Percentiles rank a stretch among this genome's conserved stretches.
Conservation (phyloP, 2,888 invertebrate species). For the Lissocephala sabroskyi region DNA sequence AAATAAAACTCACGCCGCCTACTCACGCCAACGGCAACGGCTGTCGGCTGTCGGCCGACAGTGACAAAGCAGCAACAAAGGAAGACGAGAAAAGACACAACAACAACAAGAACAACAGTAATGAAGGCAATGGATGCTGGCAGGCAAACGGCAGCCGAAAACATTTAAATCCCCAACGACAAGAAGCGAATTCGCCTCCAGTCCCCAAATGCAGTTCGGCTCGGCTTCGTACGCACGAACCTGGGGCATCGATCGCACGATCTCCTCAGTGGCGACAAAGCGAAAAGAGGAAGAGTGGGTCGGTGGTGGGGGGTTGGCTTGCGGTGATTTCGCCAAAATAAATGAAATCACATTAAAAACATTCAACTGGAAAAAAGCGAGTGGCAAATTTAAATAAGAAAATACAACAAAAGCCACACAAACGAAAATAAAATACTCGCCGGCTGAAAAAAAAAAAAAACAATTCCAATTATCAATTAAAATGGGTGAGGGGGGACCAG, state of each 20-base stretch:
- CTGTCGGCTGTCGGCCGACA: constrained; percentile 21
- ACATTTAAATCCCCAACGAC: constrained; percentile 66
- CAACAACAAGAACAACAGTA: constrained; percentile 6
- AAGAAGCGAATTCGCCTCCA: constrained; percentile 15
- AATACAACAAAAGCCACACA: constrained; percentile 23
- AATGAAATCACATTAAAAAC: constrained; percentile 14
- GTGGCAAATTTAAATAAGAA: constrained; percentile 1
- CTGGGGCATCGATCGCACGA: no score
- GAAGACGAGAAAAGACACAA: neutral
- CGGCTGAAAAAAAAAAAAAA: constrained; percentile 59
- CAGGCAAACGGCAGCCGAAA: constrained; percentile 60
- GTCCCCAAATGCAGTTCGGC: no score
- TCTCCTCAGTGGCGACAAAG: no score
- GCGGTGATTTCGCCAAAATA: constrained; percentile 26
- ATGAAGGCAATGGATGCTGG: no score
- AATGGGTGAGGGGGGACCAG: no score
- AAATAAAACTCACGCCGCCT: constrained; percentile 64
- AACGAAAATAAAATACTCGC: constrained; percentile 50
- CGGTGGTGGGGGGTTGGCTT: constrained; percentile 24
- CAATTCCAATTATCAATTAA: constrained; percentile 67
- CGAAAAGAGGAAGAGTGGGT: no score
- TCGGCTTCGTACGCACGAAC: no score
- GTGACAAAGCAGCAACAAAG: constrained; percentile 15
- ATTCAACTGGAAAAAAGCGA: no score
- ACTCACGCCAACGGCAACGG: constrained; percentile 20